Evolutionary conservation across 2,888 invertebrate genomes (phyloP), one percentile per base, ranked within the genome.

Genomic region (Biston stratarius): DNA sequence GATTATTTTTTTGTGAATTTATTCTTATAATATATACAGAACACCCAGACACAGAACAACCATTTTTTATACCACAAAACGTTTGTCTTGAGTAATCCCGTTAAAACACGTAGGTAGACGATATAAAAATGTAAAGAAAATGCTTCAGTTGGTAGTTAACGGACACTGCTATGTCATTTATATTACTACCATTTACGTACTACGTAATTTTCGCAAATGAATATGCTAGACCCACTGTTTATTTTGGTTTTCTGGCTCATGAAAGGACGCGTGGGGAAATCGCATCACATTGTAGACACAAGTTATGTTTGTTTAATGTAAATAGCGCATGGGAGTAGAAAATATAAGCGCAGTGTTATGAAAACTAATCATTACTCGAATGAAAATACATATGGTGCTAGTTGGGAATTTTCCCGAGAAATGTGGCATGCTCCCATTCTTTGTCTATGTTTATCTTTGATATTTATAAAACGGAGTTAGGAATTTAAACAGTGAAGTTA

Each of bases 221-320:
- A 24, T 24, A 24, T 24, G 24, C 24, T 2, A 24, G 24, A 1
- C 24, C 24, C 24, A 83, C 84, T 89, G 87, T 91, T 91, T 91
- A 82, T 86, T 88, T 88, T 87, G 82, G 79, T 77, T 76, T 76
- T 82, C 72, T 77, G 77, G 75, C 72, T 75, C 75, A 80, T 77
- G 79, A 81, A 77, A 78, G 74, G 79, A 69, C 73, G 62, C 56
- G 48, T 51, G 67, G 64, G 65, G 76, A 72, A 83, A 84, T 83
- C 80, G 83, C 80, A 82, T 74, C 81, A 82, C 82, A 87, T 84
- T 90, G 90, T 86, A 78, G 77, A 76, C 83, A 82, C 83, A 88
- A 90, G 89, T 90, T 86, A 82, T 79, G 82, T 90, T 87, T 87
- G 86, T 85, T 78, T 74, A 77, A 72, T 73, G 82, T 80, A 87